phyloP scores from a whole-genome alignment of 2,888 invertebrate species.

The Ceratothoa steindachneri region DNA sequence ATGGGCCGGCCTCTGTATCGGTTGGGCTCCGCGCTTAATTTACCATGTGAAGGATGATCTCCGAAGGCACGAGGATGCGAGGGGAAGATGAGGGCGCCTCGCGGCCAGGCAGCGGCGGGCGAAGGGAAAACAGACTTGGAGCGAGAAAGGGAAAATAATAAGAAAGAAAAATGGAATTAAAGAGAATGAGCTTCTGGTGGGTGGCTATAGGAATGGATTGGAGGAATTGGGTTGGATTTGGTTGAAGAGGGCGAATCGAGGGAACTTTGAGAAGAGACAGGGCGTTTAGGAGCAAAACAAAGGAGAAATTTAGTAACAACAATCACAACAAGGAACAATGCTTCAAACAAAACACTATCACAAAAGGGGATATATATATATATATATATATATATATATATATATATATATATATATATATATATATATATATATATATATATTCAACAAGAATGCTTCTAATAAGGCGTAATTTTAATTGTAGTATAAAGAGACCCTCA shows the following conservation, averaged over 20 bases:
- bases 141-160: constrained; percentile 13
- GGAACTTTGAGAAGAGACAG: not conserved
- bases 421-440: constrained; percentile 2
- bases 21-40: constrained; percentile 41
- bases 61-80: constrained; percentile 18
- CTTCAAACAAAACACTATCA: not conserved
- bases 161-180: not conserved
- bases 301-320: not conserved
- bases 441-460: no score
- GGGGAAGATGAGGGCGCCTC: not conserved
- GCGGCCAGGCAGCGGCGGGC: not conserved
- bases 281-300: not conserved
- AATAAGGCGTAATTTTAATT: no score
- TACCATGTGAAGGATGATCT: constrained; percentile 41
- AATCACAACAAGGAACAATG: not conserved
- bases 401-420: not conserved
- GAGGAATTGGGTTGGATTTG: not conserved
- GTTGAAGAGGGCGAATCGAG: not conserved
- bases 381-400: not conserved
- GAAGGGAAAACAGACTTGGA: not conserved
- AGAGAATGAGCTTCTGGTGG: not conserved
- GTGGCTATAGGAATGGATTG: not conserved
- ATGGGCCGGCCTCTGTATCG: constrained; percentile 28
- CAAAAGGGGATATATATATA: not conserved
- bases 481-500: no score